Evolutionary conservation across 2,888 invertebrate species (phyloP).

Genomic region (Chaetogeoica ovagalla): DNA sequence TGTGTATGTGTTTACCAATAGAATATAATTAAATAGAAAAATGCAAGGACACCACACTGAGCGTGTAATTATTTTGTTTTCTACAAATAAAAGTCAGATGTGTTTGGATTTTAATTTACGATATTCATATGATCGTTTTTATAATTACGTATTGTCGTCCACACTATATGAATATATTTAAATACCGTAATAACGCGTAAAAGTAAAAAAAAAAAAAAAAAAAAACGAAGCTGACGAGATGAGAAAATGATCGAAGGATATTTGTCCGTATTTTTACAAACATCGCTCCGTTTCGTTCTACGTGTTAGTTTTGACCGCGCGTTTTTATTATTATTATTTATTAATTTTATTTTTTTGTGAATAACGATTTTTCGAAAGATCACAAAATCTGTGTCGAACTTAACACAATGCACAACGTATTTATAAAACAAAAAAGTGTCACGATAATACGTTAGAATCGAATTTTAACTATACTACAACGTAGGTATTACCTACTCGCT

Average conservation of each 20-base stretch:
- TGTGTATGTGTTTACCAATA: conserved; percentile 4
- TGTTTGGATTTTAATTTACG: too few relatives aligned
- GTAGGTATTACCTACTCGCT: too few relatives aligned
- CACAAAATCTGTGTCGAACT: conserved; percentile 12
- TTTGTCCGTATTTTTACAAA: conserved; percentile 21
- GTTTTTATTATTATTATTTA: too few relatives aligned
- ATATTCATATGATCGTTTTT: too few relatives aligned
- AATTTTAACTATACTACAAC: too few relatives aligned
- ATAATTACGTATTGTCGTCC: too few relatives aligned
- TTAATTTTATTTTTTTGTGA: neutral
- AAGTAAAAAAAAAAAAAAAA: too few relatives aligned
- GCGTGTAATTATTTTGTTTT: neutral
- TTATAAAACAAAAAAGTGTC: too few relatives aligned
- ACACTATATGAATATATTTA: too few relatives aligned
- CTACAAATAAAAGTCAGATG: too few relatives aligned
- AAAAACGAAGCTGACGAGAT: neutral
- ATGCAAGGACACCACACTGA: conserved; percentile 25
- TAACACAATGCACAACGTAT: neutral
- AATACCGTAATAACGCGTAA: neutral
- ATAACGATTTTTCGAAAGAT: conserved; percentile 29
- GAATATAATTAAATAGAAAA: conserved; percentile 37
- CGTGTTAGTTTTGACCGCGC: neutral
- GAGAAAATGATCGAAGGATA: conserved; percentile 24
- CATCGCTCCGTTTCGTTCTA: conserved; percentile 21
- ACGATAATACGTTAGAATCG: too few relatives aligned